Base-by-base conservation (phyloP, 2,113 vertebrate species). In the Scytalopus superciliaris region DNA sequence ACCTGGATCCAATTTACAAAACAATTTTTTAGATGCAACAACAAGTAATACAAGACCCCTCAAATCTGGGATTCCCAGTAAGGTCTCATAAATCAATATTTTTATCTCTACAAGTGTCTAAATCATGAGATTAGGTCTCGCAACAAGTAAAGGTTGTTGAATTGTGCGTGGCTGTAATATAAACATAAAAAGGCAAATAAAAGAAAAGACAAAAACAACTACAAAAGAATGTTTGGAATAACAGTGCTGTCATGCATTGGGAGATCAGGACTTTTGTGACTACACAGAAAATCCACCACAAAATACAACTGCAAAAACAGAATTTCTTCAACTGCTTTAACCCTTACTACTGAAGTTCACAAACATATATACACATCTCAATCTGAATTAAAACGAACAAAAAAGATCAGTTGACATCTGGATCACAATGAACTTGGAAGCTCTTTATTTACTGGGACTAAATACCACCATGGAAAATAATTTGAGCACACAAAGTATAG, bases 181-280 rank as follows among this genome's bases (percentile, higher is more conserved):
- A 81, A 84, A 84, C 17, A 56, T 44, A 64, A 87, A 86, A 87
- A 86, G 23, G 19, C 14, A 93, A 89, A 89, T 18, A 35, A 83
- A 89, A 47, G 6, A 35, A 73, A 88, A 80, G 4, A n/a, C 12
- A 80, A 85, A 92, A 94, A 14, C 69, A 92, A 78, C 11, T n/a
- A 30, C 94, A 95, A 75, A 60, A 62, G 2, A 64, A 42, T 40
- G 9, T 52, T 67, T 72, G 55, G 77, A 90, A 94, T 39, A 94
- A 68, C 44, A 87, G 28, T 4, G 44, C 12, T 86, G 89, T 93
- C 97, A 83, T 95, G 77, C 97, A 97, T 30, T 82, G 83, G 39
- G 49, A 87, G 44, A 63, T 37, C 77, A 87, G 53, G 75, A 64
- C 73, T 87, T 77, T 57, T 49, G 86, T 94, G 94, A 95, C 88